phyloP scores from a whole-genome alignment of 2,888 invertebrate genomes.

The Ophion obscuratus region DNA sequence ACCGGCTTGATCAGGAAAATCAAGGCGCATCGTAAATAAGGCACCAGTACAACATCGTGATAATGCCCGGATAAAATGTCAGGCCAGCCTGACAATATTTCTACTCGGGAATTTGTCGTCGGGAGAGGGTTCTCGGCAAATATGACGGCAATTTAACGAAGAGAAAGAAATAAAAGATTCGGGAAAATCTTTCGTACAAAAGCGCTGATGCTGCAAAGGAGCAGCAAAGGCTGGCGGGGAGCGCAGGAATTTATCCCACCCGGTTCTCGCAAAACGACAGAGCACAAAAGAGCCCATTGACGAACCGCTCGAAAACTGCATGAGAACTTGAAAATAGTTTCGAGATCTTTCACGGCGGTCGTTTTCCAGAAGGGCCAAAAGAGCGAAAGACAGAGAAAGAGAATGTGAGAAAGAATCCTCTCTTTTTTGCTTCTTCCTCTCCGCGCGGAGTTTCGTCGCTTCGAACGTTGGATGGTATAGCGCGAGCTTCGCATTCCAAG shows the following conservation, averaged over 20 bases:
- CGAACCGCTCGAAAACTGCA: constrained; percentile 76
- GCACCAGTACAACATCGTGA: no score
- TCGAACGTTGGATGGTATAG: constrained; percentile 61
- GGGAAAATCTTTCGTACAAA: constrained; percentile 51
- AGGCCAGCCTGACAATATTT: no score
- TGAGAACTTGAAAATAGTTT: constrained; percentile 81
- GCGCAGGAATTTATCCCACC: constrained; percentile 17
- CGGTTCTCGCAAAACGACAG: constrained; percentile 20
- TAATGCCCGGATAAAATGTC: no score
- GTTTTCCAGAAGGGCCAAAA: constrained; percentile 66
- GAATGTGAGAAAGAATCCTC: constrained; percentile 51
- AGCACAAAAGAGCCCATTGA: constrained; percentile 67
- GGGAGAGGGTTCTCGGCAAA: background rate
- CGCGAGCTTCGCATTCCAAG: constrained; percentile 79
- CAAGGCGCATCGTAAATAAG: no score
- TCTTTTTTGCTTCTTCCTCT: constrained; percentile 36
- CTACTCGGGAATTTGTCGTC: constrained; percentile 8
- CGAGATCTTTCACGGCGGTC: constrained; percentile 66
- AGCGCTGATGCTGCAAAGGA: constrained; percentile 55
- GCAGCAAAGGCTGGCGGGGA: background rate
- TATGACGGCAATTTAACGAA: constrained; percentile 50
- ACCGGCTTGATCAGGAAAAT: no score
- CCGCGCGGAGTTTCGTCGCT: constrained; percentile 67
- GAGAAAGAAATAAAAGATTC: constrained; percentile 43
- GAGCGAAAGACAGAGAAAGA: constrained; percentile 7